Evolutionary conservation across 2,113 vertebrate genomes (phyloP).

Genomic region (Cricetomys ansorgei): DNA sequence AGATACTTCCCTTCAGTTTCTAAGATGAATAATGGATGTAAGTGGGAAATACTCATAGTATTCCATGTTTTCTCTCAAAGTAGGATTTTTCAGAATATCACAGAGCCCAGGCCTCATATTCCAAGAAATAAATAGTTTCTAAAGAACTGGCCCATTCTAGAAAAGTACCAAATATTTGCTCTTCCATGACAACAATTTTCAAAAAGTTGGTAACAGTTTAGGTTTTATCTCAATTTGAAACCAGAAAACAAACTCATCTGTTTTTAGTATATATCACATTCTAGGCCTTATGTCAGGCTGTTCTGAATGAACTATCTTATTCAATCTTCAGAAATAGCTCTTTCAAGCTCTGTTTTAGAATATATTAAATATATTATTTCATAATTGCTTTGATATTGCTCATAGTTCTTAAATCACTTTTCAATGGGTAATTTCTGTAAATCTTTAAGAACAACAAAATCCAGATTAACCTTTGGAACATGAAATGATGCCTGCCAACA

Average conservation of each 20-base stretch:
- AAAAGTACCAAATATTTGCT: constrained; percentile 3
- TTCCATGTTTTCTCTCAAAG: background rate
- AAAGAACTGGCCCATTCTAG: background rate
- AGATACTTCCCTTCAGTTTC: background rate
- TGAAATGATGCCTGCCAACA: constrained; percentile 66
- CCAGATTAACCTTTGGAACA: constrained; percentile 60
- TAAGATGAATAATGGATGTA: background rate
- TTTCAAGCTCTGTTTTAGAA: background rate
- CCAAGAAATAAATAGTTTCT: background rate
- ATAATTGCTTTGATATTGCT: constrained; percentile 57
- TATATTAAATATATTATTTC: constrained; percentile 59
- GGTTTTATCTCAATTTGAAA: background rate
- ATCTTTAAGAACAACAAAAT: constrained; percentile 52
- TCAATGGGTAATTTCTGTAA: constrained; percentile 49
- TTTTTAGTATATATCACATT: background rate
- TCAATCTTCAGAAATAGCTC: background rate
- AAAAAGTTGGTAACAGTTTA: background rate
- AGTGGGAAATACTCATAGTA: background rate
- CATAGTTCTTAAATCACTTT: constrained; percentile 30
- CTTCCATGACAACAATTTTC: background rate
- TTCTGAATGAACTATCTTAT: constrained; percentile 23
- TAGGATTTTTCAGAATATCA: background rate
- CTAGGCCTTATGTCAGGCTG: background rate
- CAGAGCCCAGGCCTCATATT: background rate
- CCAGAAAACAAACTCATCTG: background rate